Conservation (phyloP, 1,140 invertebrate genomes). For the Batillaria attramentaria region DNA sequence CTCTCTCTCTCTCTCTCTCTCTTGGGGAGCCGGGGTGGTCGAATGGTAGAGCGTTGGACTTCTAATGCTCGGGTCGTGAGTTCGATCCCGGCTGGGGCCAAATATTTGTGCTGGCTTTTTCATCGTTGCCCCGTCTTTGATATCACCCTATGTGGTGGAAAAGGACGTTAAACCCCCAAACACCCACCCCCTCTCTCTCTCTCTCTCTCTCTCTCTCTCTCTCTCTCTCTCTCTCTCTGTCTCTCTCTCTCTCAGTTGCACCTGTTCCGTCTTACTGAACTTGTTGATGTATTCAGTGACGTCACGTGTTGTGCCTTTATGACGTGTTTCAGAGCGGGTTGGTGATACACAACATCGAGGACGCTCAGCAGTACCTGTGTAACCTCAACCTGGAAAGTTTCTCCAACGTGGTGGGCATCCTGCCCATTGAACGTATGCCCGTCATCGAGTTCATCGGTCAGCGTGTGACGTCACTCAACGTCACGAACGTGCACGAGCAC, state of each 20-base stretch:
- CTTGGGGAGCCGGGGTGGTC: neutral
- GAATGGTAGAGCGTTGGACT: no score
- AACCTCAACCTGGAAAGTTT: constrained; percentile 53
- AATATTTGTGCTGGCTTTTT: constrained; percentile 18
- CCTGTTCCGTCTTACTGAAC: neutral
- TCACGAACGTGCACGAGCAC: constrained; percentile 95
- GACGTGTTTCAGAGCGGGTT: constrained; percentile 38
- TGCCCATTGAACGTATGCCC: constrained; percentile 36
- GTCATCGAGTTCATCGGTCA: constrained; percentile 40
- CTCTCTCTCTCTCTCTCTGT: constrained; percentile 16
- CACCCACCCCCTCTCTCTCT: neutral
- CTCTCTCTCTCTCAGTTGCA: constrained; percentile 19
- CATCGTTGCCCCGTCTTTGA: neutral
- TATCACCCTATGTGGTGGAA: neutral
- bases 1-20: constrained; percentile 1
- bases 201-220: constrained; percentile 14
- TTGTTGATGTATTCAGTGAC: neutral
- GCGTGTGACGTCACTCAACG: constrained; percentile 87
- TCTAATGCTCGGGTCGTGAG: no score
- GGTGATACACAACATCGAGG: constrained; percentile 37
- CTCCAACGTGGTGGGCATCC: constrained; percentile 51
- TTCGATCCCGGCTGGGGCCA: no score
- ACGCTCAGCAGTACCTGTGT: constrained; percentile 52
- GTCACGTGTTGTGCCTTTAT: neutral
- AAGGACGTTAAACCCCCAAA: no score